phyloP scores from a whole-genome alignment of 1,140 invertebrate species.

The Heliconius melpomene region DNA sequence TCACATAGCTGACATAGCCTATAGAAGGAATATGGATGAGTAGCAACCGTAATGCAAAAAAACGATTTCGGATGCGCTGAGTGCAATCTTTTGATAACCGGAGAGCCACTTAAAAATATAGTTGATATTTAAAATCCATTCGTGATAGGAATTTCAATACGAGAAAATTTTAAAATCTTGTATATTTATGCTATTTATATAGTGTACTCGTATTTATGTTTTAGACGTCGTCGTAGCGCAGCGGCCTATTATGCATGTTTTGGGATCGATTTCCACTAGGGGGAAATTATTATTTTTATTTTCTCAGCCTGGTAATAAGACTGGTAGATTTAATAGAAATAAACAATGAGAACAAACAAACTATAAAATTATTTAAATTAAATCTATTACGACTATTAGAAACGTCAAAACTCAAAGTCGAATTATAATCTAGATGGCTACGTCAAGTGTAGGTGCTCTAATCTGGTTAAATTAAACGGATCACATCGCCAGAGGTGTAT shows the following conservation, averaged over 20 bases:
- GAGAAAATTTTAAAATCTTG: background rate
- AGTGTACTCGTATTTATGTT: too few species aligned
- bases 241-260: too few species aligned
- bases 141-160: background rate
- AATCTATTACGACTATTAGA: too few species aligned
- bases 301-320: too few species aligned
- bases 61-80: background rate
- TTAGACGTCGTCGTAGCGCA: too few species aligned
- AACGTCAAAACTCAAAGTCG: too few species aligned
- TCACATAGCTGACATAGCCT: background rate
- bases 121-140: background rate
- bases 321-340: too few species aligned
- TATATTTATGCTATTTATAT: too few species aligned
- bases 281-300: too few species aligned
- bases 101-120: background rate
- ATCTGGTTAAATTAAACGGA: background rate
- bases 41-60: background rate
- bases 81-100: background rate
- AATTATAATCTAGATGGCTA: background rate
- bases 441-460: background rate
- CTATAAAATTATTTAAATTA: too few species aligned
- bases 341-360: too few species aligned
- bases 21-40: background rate
- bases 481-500: background rate
- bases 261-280: too few species aligned